Evolutionary conservation across 64 coral and sea anemone genomes (phyloP).

Genomic region (Dendronephthya gigantea): DNA sequence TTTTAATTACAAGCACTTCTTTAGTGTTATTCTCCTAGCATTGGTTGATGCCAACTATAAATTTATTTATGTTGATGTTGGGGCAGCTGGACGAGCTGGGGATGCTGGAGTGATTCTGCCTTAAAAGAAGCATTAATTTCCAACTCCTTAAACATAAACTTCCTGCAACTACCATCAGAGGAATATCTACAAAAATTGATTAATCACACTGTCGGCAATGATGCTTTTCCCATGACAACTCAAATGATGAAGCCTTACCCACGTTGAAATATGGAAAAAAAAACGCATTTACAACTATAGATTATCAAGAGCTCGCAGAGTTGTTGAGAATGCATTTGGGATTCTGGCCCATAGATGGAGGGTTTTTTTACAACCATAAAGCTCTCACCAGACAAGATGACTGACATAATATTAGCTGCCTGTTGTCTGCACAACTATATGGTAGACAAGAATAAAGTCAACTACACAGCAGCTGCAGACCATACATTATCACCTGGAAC

Average conservation of each 20-base stretch:
- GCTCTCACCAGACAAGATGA: not conserved
- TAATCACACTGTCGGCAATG: not conserved
- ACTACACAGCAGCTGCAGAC: not conserved
- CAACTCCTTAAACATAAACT: not conserved
- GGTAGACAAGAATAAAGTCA: not conserved
- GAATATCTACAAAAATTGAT: not conserved
- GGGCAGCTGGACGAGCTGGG: conserved; percentile 4
- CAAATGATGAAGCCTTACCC: no score
- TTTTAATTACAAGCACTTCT: conserved; percentile 4
- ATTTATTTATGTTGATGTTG: conserved; percentile 2
- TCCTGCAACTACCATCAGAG: not conserved
- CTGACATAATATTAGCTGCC: not conserved
- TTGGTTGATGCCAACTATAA: not conserved
- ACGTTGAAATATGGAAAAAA: not conserved
- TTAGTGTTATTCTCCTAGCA: not conserved
- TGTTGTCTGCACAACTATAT: conserved; percentile 7
- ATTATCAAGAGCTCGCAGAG: not conserved
- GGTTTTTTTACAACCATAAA: not conserved
- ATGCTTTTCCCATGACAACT: not conserved
- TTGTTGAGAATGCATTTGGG: not conserved
- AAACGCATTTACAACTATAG: conserved; percentile 15
- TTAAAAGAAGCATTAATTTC: not conserved
- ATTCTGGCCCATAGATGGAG: not conserved
- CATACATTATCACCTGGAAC: not conserved
- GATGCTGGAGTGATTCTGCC: not conserved